A percentile compares a stretch with the other conserved stretches of the same genome.
Evolutionary conservation across 2,113 vertebrate genomes (phyloP).

Genomic region (Crotalus helleri): DNA sequence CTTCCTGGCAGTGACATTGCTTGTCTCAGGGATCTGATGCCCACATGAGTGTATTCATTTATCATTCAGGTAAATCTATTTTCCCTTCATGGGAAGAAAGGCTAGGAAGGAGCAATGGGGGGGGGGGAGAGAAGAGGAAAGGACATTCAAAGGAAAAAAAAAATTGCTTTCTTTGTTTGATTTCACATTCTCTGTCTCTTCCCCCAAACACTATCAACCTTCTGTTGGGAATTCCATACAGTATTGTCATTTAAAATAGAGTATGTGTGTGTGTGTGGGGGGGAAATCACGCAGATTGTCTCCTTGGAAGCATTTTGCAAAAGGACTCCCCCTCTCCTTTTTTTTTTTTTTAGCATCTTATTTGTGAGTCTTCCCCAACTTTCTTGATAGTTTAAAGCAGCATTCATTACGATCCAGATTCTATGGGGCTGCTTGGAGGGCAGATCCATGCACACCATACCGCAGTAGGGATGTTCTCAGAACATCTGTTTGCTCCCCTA

Average conservation of each 20-base stretch:
- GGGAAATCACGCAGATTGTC: not conserved
- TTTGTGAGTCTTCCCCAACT: not conserved
- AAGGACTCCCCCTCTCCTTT: not conserved
- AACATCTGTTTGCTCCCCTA: not conserved
- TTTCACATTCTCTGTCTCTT: not conserved
- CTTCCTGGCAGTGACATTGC: conserved; percentile 14
- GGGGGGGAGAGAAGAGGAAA: not conserved
- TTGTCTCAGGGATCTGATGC: not conserved
- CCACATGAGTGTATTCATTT: not conserved
- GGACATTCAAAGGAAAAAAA: not conserved
- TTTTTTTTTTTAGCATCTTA: not conserved
- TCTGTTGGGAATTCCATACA: not conserved
- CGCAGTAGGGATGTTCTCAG: not conserved
- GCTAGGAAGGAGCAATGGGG: not conserved
- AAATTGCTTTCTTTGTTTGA: not conserved
- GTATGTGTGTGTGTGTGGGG: too few species aligned
- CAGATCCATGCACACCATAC: too few species aligned
- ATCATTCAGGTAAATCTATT: conserved; percentile 18
- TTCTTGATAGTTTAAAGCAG: not conserved
- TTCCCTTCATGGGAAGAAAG: not conserved
- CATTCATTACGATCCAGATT: not conserved
- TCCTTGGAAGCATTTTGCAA: not conserved
- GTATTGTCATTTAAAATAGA: not conserved
- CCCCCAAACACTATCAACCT: not conserved
- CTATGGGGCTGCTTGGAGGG: not conserved